Base-by-base conservation (phyloP, 2,888 invertebrate genomes). In the Drosophila nr. perissopoda region DNA sequence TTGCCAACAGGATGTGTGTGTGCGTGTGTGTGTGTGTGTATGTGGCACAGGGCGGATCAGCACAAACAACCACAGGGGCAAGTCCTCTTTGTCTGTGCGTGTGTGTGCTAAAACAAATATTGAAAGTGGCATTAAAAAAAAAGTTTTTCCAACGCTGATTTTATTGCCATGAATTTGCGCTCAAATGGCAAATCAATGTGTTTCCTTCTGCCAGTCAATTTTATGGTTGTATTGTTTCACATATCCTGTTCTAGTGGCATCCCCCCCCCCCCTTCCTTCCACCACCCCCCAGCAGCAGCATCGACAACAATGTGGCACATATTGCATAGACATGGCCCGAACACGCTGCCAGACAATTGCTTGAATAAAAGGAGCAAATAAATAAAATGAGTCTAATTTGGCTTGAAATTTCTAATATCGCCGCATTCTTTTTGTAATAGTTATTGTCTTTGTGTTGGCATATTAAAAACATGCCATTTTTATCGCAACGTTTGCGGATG, bases 171-270 rank as follows among this genome's bases (percentile, higher is more conserved):
- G 87, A 90, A 87, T 87, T 87, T 90, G 78, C 83, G 89, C 89
- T 87, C 85, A 87, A 86, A 87, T 87, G 84, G 90, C 89, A 87
- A 87, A 87, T 87, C 87, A 87, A 87, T 90, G 87, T 87, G 90
- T 90, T 87, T 86, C 90, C 85, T 83, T 76, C 80, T 65, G 83
- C 69, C 87, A 89, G 80, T 89, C 85, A 82, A 84, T 87, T 87
- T 87, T 76, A 90, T 90, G 87, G 78, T 72, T 70, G 74, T 78
- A 73, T 82, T 80, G 75, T 75, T 80, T 69, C 59, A 60, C 62
- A 69, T 53, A 72, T 60, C 68, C 76, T 76, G 64, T 56, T 34
- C 40, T 51, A 29, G 34, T 34, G 63, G 27, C 29, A 21, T 33
- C n/a, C 31, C 29, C 27, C 31, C 18, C 6, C 13, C 21, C 11